Evolutionary conservation across 2,888 invertebrate genomes (phyloP), one percentile per base, ranked within the genome.

Genomic region (Rhingia campestris): DNA sequence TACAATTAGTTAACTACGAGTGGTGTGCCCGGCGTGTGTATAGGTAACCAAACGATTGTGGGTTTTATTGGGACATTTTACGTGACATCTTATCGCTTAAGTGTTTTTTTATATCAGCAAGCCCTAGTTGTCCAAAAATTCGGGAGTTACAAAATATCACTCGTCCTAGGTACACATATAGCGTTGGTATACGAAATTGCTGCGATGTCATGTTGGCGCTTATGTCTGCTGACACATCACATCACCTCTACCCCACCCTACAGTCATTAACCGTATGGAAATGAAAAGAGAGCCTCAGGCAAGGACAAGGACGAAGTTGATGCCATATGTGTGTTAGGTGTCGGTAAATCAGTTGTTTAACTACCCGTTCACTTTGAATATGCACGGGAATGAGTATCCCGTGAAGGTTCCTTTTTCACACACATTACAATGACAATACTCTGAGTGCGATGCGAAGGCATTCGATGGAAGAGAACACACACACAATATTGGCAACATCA

Each of bases 331-430:
- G 63, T 67, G 47, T 61, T 53, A 72, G 66, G 76, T 81, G 76
- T 49, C 77, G 59, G 54, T 76, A 77, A 81, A 81, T 81, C 81
- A 72, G 72, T 70, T 81, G 81, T 49, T 61, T 77, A 81, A 81
- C 81, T 61, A 77, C 54, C 76, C 72, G 45, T 73, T 66, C 51
- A 64, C 64, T 64, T 37, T 49, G 43, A 70, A 41, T 67, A 43
- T 37, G 37, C 10, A 54, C 7, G 49, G 43, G 12, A 35, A 35
- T 9, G 33, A 30, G 30, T 7, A 12, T 6, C 5, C 41, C 41
- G 9, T 22, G 7, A 6, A 12, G 7, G 6, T 30, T 53, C 35
- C 30, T 45, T 43, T 49, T 61, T 43, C 33, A 12, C 59, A 54
- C 14, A 43, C 66, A 59, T 47, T 35, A 39, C 14, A 14, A 14